Evolutionary conservation across 2,888 invertebrate genomes (phyloP), one percentile per base, ranked within the genome.

Genomic region (Drosophila rubida): DNA sequence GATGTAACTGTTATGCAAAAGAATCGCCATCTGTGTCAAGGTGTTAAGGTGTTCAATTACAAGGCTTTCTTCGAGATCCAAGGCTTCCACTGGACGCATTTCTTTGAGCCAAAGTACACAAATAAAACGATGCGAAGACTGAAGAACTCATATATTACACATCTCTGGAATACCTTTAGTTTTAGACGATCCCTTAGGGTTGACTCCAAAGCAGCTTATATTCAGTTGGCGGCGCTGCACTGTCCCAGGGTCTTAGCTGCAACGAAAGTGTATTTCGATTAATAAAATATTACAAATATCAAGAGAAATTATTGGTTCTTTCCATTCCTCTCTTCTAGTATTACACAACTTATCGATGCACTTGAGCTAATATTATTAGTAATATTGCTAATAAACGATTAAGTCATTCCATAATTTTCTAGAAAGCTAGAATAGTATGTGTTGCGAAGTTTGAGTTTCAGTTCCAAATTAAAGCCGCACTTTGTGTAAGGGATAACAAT

Each of bases 211-310:
- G 22, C 58, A 9, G 58, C 2, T 2, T 19, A 19, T 19, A 19
- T 2, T 19, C 19, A 3, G 3, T 19, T 19, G 19, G 19, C 19
- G 3, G 19, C 19, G 2, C 13, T 7, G 5, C 11, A 59, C 13
- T 59, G 58, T 42, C 58, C 58, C 5, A 39, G 14, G 6, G 60
- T 61, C 0, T 30, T 61, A 5, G 39, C 45, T 1, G 45, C 45
- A 14, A 25, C 39, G 0, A 8, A 3, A 54, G 5, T 27, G 1
- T 13, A 23, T 16, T 54, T 54, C 23, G 37, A 45, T 14, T 61
- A 60, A 42, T 23, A 0, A 23, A 16, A 5, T 22, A 35, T 22
- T 6, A 32, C 1, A 25, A 25, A 7, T 5, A 25, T 6, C 6
- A 25, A 25, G 7, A 6, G 1, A 25, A 2, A 25, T 25, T 25